A percentile compares a stretch with the other conserved stretches of the same genome.
phyloP scores from a whole-genome alignment of 1,140 invertebrate genomes.

The Geopemphigus sp. region DNA sequence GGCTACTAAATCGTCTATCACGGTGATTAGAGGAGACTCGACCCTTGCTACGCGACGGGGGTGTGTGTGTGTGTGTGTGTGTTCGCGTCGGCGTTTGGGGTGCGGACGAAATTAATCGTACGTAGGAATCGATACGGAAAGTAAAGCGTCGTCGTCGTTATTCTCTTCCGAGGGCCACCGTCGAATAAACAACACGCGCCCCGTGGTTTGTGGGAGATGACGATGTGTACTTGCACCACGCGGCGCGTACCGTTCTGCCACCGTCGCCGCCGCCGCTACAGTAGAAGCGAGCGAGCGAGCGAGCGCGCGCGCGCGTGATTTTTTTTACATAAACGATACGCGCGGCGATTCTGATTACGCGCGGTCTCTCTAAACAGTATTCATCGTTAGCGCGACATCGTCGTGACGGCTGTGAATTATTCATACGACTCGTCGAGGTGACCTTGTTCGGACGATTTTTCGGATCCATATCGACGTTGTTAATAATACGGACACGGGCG shows the following conservation, averaged over 20 bases:
- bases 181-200: too few species aligned
- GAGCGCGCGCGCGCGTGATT: not conserved
- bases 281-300: not conserved
- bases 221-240: too few species aligned
- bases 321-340: not conserved
- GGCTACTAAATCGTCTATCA: not conserved
- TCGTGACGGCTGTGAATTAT: not conserved
- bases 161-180: conserved; percentile 42
- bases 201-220: too few species aligned
- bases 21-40: conserved; percentile 14
- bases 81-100: too few species aligned
- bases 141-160: too few species aligned
- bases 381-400: not conserved
- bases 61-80: conserved; percentile 7
- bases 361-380: not conserved
- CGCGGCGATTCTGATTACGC: not conserved
- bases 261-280: too few species aligned
- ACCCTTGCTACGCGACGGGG: conserved; percentile 1
- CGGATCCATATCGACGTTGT: conserved; percentile 38
- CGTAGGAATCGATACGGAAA: conserved; percentile 42
- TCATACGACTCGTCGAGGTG: not conserved
- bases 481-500: too few species aligned
- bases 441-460: conserved; percentile 21
- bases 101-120: too few species aligned
- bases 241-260: too few species aligned